phyloP scores from a whole-genome alignment of 2,888 invertebrate genomes.

The Scaptomyza cyrtandrae region DNA sequence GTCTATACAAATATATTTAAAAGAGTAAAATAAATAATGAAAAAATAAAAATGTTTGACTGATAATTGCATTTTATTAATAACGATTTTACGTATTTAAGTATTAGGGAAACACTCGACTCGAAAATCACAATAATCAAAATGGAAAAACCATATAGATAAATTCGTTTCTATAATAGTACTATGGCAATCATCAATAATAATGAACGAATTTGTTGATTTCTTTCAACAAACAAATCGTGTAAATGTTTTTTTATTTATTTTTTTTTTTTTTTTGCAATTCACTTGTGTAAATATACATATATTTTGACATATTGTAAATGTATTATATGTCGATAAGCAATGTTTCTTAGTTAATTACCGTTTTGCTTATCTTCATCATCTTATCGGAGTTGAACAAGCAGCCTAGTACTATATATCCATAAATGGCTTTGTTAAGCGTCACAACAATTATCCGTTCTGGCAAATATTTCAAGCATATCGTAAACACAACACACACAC shows the following conservation, averaged over 20 bases:
- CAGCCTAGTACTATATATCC: slow-evolving; percentile 26
- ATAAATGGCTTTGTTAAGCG: slow-evolving; percentile 40
- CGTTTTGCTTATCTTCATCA: slow-evolving; percentile 30
- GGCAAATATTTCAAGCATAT: slow-evolving; percentile 14
- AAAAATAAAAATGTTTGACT: background rate
- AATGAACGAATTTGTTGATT: too few relatives aligned
- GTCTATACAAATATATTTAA: too few relatives aligned
- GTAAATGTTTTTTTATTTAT: too few relatives aligned
- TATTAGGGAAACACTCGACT: background rate
- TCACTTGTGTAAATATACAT: too few relatives aligned
- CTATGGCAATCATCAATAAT: too few relatives aligned
- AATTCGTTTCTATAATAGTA: too few relatives aligned
- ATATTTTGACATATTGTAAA: too few relatives aligned
- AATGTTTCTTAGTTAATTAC: slow-evolving; percentile 12
- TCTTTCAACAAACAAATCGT: too few relatives aligned
- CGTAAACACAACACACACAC: too few relatives aligned
- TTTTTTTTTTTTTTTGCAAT: too few relatives aligned
- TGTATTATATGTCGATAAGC: too few relatives aligned
- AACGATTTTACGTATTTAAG: background rate
- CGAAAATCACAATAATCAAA: background rate
- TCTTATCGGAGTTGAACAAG: slow-evolving; percentile 37
- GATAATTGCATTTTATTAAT: background rate
- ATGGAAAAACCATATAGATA: background rate
- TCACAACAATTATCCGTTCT: slow-evolving; percentile 24
- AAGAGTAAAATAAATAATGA: background rate